Base-by-base conservation (phyloP, 2,797 vertebrate genomes). In the Valencia hispanica region DNA sequence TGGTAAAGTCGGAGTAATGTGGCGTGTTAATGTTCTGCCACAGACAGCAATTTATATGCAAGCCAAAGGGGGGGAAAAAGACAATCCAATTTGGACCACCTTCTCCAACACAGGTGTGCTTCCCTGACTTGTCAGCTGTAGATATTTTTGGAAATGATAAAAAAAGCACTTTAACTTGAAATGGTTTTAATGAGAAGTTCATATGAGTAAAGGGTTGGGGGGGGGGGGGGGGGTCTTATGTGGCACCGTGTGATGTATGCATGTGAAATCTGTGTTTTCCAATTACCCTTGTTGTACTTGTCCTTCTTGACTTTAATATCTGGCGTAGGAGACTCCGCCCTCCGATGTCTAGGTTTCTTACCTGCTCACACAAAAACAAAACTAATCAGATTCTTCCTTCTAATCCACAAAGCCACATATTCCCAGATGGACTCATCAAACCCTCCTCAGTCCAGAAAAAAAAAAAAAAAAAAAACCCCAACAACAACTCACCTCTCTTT, bases 241-340 rank as follows among this genome's bases (percentile, higher is more conserved):
- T n/a, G 17, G 39, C 22, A 41, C 61, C 61, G n/a, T 9, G 22
- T 25, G 63, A 14, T 12, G n/a, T n/a, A 53, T 10, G 53, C 30
- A 3, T 15, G 43, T 68, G 6, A 27, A 43, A 66, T 41, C 36
- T 12, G 41, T 43, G 65, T 53, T 39, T 69, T 32, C 47, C 17
- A 50, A 5, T n/a, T 94, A 99, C 98, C 98, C 95, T 98, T 99
- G 87, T 97, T 98, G 79, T 99, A 97, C 94, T 97, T 99, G 91
- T 93, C 96, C 91, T 96, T 98, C 94, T 96, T 98, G 83, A 99
- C 95, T 76, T 94, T 96, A 89, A 99, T 97, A 68, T 99, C 97
- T 87, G 97, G 97, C 48, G 96, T 94, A 51, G 98, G 98, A 57
- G 98, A 99, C 83, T 97, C 96, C 30, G 96, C 93, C 77, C 97